These are phyloP conservation scores for Neria commutata DNA, from an alignment of 2,888 invertebrate species.

Conservation along the genomic window DNA sequence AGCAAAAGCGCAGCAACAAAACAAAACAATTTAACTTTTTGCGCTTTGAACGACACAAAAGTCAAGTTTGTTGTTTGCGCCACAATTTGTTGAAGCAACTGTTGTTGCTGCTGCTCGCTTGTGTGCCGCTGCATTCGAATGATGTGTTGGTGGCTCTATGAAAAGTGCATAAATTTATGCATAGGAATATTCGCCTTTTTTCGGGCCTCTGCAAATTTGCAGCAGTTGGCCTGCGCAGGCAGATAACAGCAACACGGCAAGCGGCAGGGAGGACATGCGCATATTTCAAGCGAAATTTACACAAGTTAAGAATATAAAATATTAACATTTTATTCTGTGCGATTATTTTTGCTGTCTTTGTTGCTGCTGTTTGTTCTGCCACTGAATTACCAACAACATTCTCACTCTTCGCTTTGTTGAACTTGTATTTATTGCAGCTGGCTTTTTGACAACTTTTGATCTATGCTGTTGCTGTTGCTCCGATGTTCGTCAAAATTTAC, in stretches of 20 bases:
- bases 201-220: no score
- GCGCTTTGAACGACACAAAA: conserved; percentile 24
- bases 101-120: conserved; percentile 13
- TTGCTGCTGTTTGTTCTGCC: conserved; percentile 30
- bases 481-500: no score
- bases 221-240: no score
- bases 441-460: background rate
- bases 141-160: background rate
- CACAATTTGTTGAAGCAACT: background rate
- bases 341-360: conserved; percentile 30
- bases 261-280: conserved; percentile 28
- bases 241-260: no score
- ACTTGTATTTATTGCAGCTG: conserved; percentile 28
- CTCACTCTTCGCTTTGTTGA: conserved; percentile 41
- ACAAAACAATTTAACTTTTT: conserved; percentile 50
- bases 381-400: conserved; percentile 49
- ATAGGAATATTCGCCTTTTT: no score
- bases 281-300: conserved; percentile 56
- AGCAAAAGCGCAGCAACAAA: conserved; percentile 35
- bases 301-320: conserved; percentile 56
- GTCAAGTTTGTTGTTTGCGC: conserved; percentile 6
- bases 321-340: conserved; percentile 55
- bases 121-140: background rate
- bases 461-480: no score
- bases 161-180: background rate